Percentiles rank a stretch among this genome's conserved stretches.
Evolutionary conservation across 2,113 vertebrate species (phyloP).

Genomic region (Hoplias malabaricus): DNA sequence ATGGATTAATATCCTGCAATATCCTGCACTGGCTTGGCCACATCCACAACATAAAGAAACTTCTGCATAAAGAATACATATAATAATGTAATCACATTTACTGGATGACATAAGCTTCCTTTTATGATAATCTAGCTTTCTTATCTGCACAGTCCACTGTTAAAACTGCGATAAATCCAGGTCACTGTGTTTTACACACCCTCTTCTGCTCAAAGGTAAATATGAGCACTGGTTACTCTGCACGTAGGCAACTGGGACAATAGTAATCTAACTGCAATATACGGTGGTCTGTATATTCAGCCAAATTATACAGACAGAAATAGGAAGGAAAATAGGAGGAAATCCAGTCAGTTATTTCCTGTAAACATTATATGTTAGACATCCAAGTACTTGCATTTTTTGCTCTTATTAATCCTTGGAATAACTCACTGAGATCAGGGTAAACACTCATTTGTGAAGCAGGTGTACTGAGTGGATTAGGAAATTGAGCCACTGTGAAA

Average conservation of each 20-base stretch:
- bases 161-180: constrained; percentile 8
- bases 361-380: background rate
- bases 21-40: background rate
- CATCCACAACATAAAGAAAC: background rate
- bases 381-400: background rate
- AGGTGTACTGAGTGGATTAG: background rate
- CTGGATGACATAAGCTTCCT: background rate
- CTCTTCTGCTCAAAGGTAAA: constrained; percentile 25
- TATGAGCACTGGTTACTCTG: background rate
- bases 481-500: background rate
- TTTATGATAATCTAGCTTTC: background rate
- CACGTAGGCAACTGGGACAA: constrained; percentile 17
- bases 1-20: background rate
- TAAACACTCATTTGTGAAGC: background rate
- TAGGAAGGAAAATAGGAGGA: too few species aligned
- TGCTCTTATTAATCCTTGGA: background rate
- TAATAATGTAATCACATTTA: background rate
- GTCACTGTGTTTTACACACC: constrained; percentile 13
- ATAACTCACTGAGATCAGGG: background rate
- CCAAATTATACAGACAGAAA: background rate
- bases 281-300: background rate
- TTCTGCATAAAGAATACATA: background rate
- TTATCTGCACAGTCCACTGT: constrained; percentile 6
- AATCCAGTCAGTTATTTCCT: background rate
- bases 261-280: background rate